Conservation (phyloP, 2,888 invertebrate genomes). For the Scaptomyza reducta region DNA sequence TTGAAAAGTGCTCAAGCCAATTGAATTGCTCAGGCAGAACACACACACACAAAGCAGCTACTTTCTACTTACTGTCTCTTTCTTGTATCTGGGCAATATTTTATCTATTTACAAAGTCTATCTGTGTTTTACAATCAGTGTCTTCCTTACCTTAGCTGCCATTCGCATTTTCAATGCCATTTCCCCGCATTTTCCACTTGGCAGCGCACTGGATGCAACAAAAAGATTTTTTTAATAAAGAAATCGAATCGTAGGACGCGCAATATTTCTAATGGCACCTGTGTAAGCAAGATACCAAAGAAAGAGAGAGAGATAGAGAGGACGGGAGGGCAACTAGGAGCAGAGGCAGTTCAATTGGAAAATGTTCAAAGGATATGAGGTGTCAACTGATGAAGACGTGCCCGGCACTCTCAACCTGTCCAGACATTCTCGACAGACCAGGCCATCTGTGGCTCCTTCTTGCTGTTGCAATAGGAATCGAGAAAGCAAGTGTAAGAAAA, state of each 20-base stretch:
- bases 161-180: conserved; percentile 20
- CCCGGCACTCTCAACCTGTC: conserved; percentile 28
- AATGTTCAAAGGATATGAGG: conserved; percentile 75
- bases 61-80: conserved; percentile 19
- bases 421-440: conserved; percentile 5
- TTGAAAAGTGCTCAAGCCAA: conserved; percentile 72
- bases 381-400: conserved; percentile 67
- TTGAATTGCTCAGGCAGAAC: conserved; percentile 59
- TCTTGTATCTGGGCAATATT: conserved; percentile 54
- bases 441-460: conserved; percentile 18
- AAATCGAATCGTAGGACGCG: conserved; percentile 66
- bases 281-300: conserved; percentile 3
- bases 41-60: background rate
- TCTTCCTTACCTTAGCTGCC: conserved; percentile 63
- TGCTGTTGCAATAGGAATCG: conserved; percentile 21
- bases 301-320: conserved; percentile 7
- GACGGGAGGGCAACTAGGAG: conserved; percentile 3
- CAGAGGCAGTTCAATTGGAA: conserved; percentile 67
- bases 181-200: conserved; percentile 50
- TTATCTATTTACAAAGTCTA: conserved; percentile 73
- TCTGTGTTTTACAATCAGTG: conserved; percentile 63
- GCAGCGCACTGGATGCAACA: conserved; percentile 55
- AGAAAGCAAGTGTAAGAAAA: conserved; percentile 5
- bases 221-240: conserved; percentile 71
- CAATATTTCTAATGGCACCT: conserved; percentile 74